A percentile compares a stretch with the other conserved stretches of the same genome.
Conservation (phyloP, 2,113 vertebrate species). For the Vidua chalybeata region DNA sequence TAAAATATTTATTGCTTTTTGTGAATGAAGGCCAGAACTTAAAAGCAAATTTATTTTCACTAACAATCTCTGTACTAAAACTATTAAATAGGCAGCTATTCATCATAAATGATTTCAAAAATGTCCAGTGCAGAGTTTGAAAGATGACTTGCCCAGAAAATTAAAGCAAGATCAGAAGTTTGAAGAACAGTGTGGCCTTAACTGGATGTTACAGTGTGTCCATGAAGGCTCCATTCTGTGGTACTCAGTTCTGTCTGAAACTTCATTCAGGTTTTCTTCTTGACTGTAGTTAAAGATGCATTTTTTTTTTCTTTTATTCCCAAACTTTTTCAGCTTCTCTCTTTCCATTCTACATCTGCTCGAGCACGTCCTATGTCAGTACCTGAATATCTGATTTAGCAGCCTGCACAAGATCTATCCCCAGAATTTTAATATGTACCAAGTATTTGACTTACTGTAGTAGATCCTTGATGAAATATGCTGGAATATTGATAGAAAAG, state of each 20-base stretch:
- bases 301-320: neutral
- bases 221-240: fast-evolving
- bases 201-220: neutral
- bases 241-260: neutral
- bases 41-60: neutral
- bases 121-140: neutral
- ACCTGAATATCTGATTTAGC: neutral
- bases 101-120: neutral
- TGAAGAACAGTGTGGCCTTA: neutral
- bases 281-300: neutral
- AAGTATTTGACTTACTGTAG: neutral
- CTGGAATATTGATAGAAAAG: slow-evolving; percentile 4
- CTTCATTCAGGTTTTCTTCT: neutral
- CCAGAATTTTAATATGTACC: neutral
- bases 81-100: neutral
- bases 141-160: neutral
- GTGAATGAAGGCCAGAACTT: neutral
- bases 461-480: neutral
- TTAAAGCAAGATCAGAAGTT: neutral
- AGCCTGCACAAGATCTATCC: neutral
- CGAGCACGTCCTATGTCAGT: neutral
- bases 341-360: neutral
- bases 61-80: neutral
- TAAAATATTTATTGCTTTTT: neutral
- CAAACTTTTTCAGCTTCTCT: neutral